Evolutionary conservation across 2,113 vertebrate species (phyloP).

Genomic region (Tursiops truncatus): DNA sequence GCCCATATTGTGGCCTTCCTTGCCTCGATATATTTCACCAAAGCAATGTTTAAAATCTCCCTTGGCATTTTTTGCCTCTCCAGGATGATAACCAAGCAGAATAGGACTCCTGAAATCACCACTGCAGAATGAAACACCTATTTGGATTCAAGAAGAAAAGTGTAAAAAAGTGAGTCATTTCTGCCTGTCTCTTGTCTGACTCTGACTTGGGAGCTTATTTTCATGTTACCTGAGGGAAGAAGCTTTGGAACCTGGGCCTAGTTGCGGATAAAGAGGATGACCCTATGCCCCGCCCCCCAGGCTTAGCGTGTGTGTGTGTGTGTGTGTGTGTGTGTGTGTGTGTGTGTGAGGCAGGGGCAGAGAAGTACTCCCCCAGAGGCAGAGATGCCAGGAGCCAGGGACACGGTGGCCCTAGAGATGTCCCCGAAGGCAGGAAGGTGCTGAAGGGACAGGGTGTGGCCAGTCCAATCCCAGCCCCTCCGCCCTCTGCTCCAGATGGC

Average conservation of each 20-base stretch:
- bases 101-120: background rate
- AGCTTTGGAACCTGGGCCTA: background rate
- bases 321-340: background rate
- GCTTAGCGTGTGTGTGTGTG: background rate
- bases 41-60: background rate
- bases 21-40: background rate
- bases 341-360: accelerated
- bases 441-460: conserved; percentile 46
- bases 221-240: background rate
- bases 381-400: background rate
- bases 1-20: background rate
- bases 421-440: conserved; percentile 3
- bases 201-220: background rate
- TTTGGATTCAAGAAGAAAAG: background rate
- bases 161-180: background rate
- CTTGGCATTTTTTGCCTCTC: background rate
- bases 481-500: conserved; percentile 59
- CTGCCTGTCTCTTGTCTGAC: background rate
- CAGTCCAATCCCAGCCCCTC: background rate
- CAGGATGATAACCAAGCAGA: background rate
- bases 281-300: background rate
- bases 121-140: background rate
- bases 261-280: background rate
- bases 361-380: background rate
- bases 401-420: background rate